Conservation (phyloP, 2,888 invertebrate genomes). For the Archips crataeganus region DNA sequence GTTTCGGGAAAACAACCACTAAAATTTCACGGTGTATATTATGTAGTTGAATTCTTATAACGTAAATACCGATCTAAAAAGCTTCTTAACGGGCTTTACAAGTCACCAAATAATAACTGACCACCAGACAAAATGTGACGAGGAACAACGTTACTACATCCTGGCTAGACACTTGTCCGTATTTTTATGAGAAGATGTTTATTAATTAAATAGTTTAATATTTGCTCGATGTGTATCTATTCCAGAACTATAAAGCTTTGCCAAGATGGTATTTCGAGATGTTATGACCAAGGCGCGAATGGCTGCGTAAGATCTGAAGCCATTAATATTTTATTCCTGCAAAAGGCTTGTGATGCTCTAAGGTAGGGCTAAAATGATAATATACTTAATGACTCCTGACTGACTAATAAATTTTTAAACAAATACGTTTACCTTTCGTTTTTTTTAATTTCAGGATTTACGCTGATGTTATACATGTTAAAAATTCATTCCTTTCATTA, state of each 20-base stretch:
- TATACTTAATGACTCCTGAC: no score
- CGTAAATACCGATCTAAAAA: no score
- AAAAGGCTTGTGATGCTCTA: slow-evolving; percentile 87
- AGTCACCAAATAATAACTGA: no score
- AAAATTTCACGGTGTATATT: no score
- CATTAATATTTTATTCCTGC: slow-evolving; percentile 88
- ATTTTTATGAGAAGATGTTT: no score
- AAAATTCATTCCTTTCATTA: slow-evolving; percentile 85
- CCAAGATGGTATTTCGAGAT: slow-evolving; percentile 92
- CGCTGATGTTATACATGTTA: slow-evolving; percentile 88
- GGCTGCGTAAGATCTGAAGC: slow-evolving; percentile 93
- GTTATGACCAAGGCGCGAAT: slow-evolving; percentile 92
- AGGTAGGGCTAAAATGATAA: slow-evolving; percentile 54
- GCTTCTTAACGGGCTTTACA: no score
- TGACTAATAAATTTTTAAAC: neutral
- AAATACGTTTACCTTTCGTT: neutral
- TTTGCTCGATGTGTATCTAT: neutral
- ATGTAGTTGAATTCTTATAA: no score
- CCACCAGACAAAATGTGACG: no score
- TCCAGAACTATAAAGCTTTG: slow-evolving; percentile 82
- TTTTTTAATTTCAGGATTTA: slow-evolving; percentile 74
- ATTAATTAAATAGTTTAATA: no score
- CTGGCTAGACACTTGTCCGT: no score
- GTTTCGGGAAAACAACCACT: no score
- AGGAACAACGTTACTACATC: no score